These are phyloP conservation scores for Spheniscus humboldti DNA, from an alignment of 2,797 vertebrate genomes.

Conservation along the genomic window DNA sequence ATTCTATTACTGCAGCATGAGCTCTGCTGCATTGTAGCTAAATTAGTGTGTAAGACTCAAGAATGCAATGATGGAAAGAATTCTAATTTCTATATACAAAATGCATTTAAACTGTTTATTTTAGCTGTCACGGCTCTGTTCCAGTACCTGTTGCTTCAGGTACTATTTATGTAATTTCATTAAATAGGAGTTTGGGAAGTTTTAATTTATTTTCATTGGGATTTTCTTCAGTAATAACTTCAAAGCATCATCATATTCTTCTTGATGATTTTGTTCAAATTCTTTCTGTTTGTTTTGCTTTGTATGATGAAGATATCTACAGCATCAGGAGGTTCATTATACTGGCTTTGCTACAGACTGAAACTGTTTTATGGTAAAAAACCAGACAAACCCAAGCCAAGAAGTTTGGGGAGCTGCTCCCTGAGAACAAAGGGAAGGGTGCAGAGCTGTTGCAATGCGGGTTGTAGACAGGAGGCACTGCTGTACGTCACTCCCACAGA, in stretches of 20 bases:
- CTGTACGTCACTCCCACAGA: neutral
- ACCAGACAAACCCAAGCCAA: neutral
- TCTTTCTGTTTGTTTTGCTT: neutral
- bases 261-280: neutral
- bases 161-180: neutral
- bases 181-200: neutral
- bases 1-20: slow-evolving; percentile 63
- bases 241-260: neutral
- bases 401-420: neutral
- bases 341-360: neutral
- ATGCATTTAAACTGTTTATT: neutral
- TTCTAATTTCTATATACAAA: slow-evolving; percentile 43
- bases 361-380: neutral
- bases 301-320: neutral
- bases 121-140: neutral
- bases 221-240: neutral
- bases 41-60: slow-evolving; percentile 58
- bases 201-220: neutral
- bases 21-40: slow-evolving; percentile 52
- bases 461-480: neutral
- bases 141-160: neutral
- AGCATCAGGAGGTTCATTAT: neutral
- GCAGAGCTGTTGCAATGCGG: neutral
- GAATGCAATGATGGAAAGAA: slow-evolving; percentile 19
- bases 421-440: neutral